Conservation (phyloP, 2,113 vertebrate genomes). For the Pseudopipra pipra region DNA sequence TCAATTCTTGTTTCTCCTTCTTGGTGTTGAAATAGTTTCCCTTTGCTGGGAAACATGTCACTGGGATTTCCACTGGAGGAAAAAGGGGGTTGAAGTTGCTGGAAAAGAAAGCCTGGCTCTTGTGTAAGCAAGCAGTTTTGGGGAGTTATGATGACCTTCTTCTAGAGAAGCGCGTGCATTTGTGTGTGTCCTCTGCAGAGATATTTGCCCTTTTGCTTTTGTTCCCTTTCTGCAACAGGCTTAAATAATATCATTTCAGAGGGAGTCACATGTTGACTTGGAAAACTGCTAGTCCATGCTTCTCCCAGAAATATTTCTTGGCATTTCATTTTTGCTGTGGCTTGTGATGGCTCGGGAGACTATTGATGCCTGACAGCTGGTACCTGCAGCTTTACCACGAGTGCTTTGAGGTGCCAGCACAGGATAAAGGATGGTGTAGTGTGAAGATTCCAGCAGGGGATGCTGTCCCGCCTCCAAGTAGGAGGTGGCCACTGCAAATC, state of each 20-base stretch:
- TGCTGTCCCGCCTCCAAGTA: not conserved
- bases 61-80: not conserved
- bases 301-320: not conserved
- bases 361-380: not conserved
- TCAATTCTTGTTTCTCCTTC: not conserved
- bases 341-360: not conserved
- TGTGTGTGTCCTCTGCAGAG: not conserved
- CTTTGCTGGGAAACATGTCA: not conserved
- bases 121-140: not conserved
- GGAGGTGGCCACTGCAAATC: not conserved
- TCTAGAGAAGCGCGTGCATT: not conserved
- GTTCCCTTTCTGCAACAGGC: not conserved
- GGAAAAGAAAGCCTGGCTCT: not conserved
- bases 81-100: not conserved
- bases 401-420: not conserved
- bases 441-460: not conserved
- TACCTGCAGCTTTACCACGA: not conserved
- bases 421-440: not conserved
- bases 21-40: slow-evolving; percentile 17
- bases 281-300: not conserved
- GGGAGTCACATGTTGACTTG: not conserved
- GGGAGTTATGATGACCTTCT: not conserved
- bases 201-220: not conserved
- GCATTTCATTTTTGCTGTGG: not conserved
- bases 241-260: not conserved